Evolutionary conservation across 2,113 vertebrate species (phyloP).

Genomic region (Gallinago undulata): DNA sequence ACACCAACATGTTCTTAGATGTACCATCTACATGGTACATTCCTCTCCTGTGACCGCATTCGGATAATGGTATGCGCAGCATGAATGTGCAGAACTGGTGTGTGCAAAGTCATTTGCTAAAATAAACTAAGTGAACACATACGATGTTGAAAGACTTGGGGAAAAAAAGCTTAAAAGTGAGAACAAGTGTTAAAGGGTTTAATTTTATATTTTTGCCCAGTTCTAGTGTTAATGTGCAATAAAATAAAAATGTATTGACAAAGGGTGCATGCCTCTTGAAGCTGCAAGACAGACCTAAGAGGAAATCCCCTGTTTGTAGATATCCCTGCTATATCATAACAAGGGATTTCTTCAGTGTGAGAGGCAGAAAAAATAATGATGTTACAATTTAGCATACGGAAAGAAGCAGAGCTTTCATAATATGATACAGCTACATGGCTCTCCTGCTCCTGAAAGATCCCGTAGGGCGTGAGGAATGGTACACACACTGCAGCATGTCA

Average conservation of each 20-base stretch:
- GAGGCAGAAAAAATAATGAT: background rate
- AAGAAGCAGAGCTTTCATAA: background rate
- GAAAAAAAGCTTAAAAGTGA: background rate
- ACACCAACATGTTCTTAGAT: background rate
- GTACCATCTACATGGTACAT: background rate
- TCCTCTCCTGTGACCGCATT: background rate
- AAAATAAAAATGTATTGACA: background rate
- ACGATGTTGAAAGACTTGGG: background rate
- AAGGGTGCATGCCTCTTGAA: background rate
- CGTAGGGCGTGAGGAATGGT: background rate
- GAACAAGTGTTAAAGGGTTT: background rate
- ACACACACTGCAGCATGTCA: background rate
- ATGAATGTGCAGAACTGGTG: background rate
- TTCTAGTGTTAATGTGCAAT: background rate
- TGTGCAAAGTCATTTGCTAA: background rate
- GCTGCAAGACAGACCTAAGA: background rate
- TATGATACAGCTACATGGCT: background rate
- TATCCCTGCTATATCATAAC: background rate
- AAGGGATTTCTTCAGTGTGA: background rate
- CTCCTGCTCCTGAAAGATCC: background rate
- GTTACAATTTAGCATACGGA: background rate
- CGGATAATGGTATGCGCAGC: background rate
- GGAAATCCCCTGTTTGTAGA: background rate
- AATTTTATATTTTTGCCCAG: background rate
- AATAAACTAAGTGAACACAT: background rate